Evolutionary conservation across 92 coral and sea anemone species (phyloP).

Genomic region (Porites cylindrica): DNA sequence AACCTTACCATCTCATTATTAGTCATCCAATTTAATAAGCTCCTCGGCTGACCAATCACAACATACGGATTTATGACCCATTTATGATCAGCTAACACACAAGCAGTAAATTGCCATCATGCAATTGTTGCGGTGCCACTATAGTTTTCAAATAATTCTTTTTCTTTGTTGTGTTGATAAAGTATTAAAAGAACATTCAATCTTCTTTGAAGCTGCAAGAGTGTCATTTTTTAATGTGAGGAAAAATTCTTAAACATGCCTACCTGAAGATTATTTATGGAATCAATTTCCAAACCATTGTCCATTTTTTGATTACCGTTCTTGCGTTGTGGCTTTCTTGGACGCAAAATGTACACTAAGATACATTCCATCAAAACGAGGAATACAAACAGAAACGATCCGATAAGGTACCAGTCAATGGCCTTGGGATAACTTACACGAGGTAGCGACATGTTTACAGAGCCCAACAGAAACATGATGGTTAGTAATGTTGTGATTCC

Average conservation of each 20-base stretch:
- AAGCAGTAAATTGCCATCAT: no score
- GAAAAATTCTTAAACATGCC: not conserved
- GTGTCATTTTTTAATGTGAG: no score
- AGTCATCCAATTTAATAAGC: no score
- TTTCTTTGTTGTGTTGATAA: no score
- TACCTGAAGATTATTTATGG: not conserved
- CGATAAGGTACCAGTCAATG: constrained; percentile 57
- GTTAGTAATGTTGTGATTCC: constrained; percentile 79
- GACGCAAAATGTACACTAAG: constrained; percentile 25
- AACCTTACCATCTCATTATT: no score
- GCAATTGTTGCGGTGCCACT: no score
- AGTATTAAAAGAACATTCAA: not conserved
- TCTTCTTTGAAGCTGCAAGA: no score
- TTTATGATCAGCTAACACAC: no score
- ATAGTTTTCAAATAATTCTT: no score
- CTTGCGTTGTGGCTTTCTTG: not conserved
- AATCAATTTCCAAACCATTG: not conserved
- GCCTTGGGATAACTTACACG: constrained; percentile 70
- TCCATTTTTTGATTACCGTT: not conserved
- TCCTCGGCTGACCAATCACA: no score
- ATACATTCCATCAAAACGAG: constrained; percentile 57
- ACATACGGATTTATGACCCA: no score
- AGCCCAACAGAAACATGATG: constrained; percentile 74
- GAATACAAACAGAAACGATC: constrained; percentile 60
- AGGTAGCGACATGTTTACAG: constrained; percentile 63